Conservation (phyloP, 2,888 invertebrate genomes). For the Pyrrhia umbra region DNA sequence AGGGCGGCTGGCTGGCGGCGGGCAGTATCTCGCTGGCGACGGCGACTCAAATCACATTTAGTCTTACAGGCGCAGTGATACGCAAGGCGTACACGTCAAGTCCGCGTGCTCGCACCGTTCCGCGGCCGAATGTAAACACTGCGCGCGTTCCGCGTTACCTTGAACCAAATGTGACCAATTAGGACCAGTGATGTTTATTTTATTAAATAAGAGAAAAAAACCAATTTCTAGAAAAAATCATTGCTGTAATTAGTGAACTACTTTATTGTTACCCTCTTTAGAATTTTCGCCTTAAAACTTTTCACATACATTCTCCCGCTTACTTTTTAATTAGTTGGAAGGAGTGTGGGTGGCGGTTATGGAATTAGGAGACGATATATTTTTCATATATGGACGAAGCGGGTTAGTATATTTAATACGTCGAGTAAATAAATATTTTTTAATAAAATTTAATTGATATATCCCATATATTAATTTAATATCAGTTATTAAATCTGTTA, state of each 20-base stretch:
- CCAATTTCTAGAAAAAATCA: too few species aligned
- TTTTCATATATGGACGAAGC: slow-evolving; percentile 81
- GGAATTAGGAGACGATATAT: slow-evolving; percentile 85
- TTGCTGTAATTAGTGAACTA: too few species aligned
- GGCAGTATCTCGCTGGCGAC: slow-evolving; percentile 74
- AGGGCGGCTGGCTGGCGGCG: slow-evolving; percentile 73
- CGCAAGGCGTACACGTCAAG: slow-evolving; percentile 71
- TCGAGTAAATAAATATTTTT: slow-evolving; percentile 31
- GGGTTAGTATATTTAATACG: slow-evolving; percentile 81
- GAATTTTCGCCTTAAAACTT: slow-evolving; percentile 16
- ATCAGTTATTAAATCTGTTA: too few species aligned
- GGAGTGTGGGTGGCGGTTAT: slow-evolving; percentile 79
- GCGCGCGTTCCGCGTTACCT: slow-evolving; percentile 29
- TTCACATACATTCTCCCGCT: slow-evolving; percentile 20
- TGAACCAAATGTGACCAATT: slow-evolving; percentile 23
- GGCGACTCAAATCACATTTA: slow-evolving; percentile 82
- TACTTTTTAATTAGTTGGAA: slow-evolving; percentile 69
- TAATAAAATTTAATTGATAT: not conserved
- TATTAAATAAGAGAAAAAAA: not conserved
- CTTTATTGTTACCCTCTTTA: not conserved
- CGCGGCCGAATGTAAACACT: slow-evolving; percentile 49
- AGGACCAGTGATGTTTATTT: slow-evolving; percentile 29
- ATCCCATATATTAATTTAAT: too few species aligned
- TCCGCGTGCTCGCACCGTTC: slow-evolving; percentile 62
- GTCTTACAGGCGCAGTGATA: slow-evolving; percentile 77